Conservation (phyloP, 1,140 invertebrate genomes). For the Drosophila nasuta region DNA sequence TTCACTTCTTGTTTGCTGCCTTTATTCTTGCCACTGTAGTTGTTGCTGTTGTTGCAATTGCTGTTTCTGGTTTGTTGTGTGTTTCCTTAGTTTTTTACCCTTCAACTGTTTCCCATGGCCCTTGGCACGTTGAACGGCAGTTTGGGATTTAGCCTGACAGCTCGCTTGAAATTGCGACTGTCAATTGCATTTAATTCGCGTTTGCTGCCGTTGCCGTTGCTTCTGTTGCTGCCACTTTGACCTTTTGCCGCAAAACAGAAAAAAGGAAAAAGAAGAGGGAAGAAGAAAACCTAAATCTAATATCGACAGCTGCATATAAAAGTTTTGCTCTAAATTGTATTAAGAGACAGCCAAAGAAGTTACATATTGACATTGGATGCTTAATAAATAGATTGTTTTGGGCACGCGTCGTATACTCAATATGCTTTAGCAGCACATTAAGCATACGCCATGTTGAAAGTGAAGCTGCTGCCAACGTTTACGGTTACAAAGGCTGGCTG, state of each 20-base stretch:
- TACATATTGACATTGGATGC: not conserved
- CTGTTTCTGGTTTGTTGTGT: slow-evolving; percentile 23
- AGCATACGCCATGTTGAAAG: slow-evolving; percentile 51
- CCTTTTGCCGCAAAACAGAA: slow-evolving; percentile 35
- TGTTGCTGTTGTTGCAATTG: slow-evolving; percentile 3
- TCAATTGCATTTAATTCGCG: slow-evolving; percentile 82
- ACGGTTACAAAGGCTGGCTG: slow-evolving; percentile 64
- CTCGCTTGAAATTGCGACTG: slow-evolving; percentile 80
- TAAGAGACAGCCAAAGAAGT: slow-evolving; percentile 1
- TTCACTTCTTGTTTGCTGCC: slow-evolving; percentile 13
- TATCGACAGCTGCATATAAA: slow-evolving; percentile 19
- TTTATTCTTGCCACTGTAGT: slow-evolving; percentile 7
- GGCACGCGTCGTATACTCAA: slow-evolving; percentile 17
- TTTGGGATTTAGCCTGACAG: slow-evolving; percentile 78
- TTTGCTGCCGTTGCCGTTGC: slow-evolving; percentile 29
- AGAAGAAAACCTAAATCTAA: slow-evolving; percentile 11
- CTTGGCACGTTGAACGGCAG: slow-evolving; percentile 44
- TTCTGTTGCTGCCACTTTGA: slow-evolving; percentile 62
- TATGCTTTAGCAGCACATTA: slow-evolving; percentile 17
- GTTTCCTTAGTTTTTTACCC: slow-evolving; percentile 29
- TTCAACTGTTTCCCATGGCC: slow-evolving; percentile 38
- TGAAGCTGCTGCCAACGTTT: slow-evolving; percentile 64
- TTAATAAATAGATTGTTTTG: slow-evolving; percentile 9
- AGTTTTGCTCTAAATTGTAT: slow-evolving; percentile 22
- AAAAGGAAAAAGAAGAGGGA: not conserved